Conservation (phyloP, 2,113 vertebrate species). For the Vidua chalybeata region DNA sequence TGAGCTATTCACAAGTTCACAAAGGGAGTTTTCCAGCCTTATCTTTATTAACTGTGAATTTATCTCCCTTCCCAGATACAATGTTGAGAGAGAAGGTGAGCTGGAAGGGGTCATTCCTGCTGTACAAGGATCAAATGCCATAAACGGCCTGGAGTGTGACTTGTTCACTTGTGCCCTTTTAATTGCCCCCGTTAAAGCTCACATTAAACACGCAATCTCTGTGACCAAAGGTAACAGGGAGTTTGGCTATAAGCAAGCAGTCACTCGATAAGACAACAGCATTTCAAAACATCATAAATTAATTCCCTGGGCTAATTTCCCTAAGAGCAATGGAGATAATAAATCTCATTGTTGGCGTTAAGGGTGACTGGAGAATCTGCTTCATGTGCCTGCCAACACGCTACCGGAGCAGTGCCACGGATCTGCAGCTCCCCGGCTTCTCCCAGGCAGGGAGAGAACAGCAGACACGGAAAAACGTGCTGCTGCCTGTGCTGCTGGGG, state of each 20-base stretch:
- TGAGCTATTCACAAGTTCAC: not conserved
- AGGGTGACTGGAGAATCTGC: slow-evolving; percentile 33
- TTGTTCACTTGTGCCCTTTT: slow-evolving; percentile 48
- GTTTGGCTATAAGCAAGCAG: slow-evolving; percentile 60
- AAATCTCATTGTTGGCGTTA: slow-evolving; percentile 53
- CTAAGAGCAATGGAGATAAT: slow-evolving; percentile 59
- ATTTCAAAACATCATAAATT: slow-evolving; percentile 75
- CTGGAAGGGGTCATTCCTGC: slow-evolving; percentile 52
- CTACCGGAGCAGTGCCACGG: slow-evolving; percentile 24
- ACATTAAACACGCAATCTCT: slow-evolving; percentile 62
- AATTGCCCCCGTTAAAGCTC: slow-evolving; percentile 61
- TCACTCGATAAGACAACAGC: slow-evolving; percentile 64
- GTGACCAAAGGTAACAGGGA: slow-evolving; percentile 77
- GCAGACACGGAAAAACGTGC: not conserved
- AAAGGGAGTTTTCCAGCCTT: slow-evolving; percentile 59
- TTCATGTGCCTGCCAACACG: not conserved
- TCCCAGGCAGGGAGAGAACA: not conserved
- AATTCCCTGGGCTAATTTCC: slow-evolving; percentile 58
- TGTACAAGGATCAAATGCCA: slow-evolving; percentile 70
- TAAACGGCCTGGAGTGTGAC: slow-evolving; percentile 61
- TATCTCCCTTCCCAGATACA: slow-evolving; percentile 74
- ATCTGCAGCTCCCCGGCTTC: not conserved
- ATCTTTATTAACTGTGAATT: slow-evolving; percentile 86
- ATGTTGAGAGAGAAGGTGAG: slow-evolving; percentile 58
- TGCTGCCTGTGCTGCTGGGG: not conserved